These are phyloP conservation scores for Rhinoraja longicauda DNA, from an alignment of 2,797 vertebrate genomes.

Conservation along the genomic window DNA sequence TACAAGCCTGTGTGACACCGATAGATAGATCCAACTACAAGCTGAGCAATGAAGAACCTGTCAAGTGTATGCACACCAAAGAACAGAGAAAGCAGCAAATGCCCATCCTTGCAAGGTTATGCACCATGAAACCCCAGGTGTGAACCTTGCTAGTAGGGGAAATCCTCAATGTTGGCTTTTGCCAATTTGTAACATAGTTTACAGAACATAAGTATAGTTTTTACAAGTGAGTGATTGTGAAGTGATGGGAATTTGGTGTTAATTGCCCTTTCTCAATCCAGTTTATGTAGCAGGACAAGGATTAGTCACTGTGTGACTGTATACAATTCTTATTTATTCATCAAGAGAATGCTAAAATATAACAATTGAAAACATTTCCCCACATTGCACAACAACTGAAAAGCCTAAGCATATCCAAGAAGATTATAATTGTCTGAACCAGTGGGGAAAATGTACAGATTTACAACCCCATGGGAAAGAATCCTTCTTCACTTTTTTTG, in stretches of 20 bases:
- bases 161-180: background rate
- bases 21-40: background rate
- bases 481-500: background rate
- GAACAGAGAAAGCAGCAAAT: background rate
- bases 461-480: slow-evolving; percentile 14
- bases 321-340: background rate
- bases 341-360: background rate
- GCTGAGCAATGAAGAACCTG: background rate
- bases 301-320: too few species aligned
- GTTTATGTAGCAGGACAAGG: background rate
- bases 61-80: background rate
- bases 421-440: background rate
- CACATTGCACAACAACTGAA: background rate
- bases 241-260: background rate
- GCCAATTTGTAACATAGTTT: background rate
- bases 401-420: background rate
- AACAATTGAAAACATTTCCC: background rate
- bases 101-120: background rate
- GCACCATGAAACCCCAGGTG: background rate
- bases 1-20: background rate
- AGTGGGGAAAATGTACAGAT: background rate
- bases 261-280: background rate
- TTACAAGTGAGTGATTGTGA: too few species aligned
- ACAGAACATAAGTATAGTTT: background rate
- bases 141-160: background rate